Evolutionary conservation across 1,140 invertebrate genomes (phyloP).

Genomic region (Aphaenogaster rudis): DNA sequence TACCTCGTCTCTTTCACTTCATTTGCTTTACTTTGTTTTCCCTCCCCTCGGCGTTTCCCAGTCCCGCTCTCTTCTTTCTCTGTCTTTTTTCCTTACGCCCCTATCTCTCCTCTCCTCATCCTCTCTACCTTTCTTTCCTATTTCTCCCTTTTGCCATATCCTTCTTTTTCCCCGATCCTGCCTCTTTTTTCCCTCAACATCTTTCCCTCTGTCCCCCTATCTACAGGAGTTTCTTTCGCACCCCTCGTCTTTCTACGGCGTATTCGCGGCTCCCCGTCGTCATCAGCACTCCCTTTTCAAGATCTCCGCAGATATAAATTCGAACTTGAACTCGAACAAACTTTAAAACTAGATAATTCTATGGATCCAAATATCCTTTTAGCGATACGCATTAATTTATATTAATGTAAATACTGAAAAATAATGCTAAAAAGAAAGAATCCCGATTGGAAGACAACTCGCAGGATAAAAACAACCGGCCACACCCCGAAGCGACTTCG

Average conservation of each 20-base stretch:
- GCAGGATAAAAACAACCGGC: constrained; percentile 13
- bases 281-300: neutral
- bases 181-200: neutral
- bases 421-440: neutral
- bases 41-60: neutral
- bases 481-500: constrained; percentile 17
- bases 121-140: neutral
- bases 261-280: neutral
- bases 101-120: neutral
- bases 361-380: neutral
- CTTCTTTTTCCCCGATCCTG: neutral
- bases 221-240: neutral
- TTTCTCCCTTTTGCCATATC: neutral
- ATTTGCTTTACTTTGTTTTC: constrained; percentile 23
- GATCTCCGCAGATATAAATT: neutral
- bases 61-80: constrained; percentile 43
- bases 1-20: constrained; percentile 50
- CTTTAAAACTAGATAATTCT: neutral
- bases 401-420: constrained; percentile 12
- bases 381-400: constrained; percentile 18
- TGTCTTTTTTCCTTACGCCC: neutral
- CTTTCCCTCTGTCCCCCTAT: neutral
- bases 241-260: neutral
- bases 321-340: neutral
- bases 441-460: neutral